Conservation (phyloP, 2,797 vertebrate genomes). For the Vireo griseus region DNA sequence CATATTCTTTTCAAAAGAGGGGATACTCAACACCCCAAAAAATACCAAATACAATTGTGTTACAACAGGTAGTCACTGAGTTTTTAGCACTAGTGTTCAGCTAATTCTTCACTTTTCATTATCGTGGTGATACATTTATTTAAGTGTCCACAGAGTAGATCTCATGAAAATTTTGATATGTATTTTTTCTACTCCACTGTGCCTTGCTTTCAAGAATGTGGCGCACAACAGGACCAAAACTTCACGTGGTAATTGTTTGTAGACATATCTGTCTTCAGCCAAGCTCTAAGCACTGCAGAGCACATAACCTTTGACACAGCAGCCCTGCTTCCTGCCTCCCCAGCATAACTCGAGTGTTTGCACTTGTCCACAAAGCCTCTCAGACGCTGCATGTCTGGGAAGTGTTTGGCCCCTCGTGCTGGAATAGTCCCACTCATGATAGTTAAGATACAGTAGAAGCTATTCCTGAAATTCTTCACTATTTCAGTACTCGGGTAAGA, state of each 20-base stretch:
- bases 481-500: background rate
- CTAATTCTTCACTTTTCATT: background rate
- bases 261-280: background rate
- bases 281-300: background rate
- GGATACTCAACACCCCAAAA: accelerated
- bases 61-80: background rate
- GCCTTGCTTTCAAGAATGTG: accelerated
- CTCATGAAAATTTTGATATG: background rate
- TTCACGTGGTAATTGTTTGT: background rate
- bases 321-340: background rate
- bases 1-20: background rate
- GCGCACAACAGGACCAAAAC: background rate
- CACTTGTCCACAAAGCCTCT: background rate
- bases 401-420: accelerated
- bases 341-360: accelerated
- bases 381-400: background rate
- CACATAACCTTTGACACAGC: accelerated
- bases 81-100: background rate
- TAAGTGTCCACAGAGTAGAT: accelerated
- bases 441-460: background rate
- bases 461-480: background rate
- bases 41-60: background rate
- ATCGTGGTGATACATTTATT: background rate
- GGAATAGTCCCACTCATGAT: background rate
- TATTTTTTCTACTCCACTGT: background rate